A percentile compares a stretch with the other conserved stretches of the same genome.
Evolutionary conservation across 2,888 invertebrate genomes (phyloP).

Genomic region (Mechanitis messenoides): DNA sequence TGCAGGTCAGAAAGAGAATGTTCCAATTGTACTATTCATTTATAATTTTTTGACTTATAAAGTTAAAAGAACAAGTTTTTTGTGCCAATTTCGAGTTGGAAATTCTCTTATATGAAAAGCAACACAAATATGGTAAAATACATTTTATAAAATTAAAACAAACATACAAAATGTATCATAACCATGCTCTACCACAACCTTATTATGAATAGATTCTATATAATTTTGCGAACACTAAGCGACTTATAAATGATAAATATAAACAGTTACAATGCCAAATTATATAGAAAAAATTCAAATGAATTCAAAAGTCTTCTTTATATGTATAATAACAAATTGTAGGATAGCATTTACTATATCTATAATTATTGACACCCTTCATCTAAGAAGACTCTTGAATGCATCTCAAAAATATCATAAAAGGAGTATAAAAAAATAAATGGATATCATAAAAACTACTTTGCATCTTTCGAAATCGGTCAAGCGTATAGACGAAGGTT

Average conservation of each 20-base stretch:
- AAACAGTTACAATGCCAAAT: background rate
- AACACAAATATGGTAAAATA: constrained; percentile 5
- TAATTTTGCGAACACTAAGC: background rate
- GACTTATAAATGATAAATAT: background rate
- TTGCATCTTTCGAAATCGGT: too few species aligned
- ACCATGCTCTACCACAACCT: constrained; percentile 3
- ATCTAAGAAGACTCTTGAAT: too few species aligned
- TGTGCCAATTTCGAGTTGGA: constrained; percentile 6
- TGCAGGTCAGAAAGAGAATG: background rate
- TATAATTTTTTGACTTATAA: background rate
- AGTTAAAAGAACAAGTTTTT: background rate
- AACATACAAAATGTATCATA: constrained; percentile 5
- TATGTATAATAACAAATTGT: too few species aligned
- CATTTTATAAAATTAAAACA: constrained; percentile 6
- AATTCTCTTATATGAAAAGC: constrained; percentile 14
- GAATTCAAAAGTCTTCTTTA: too few species aligned
- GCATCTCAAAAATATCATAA: too few species aligned
- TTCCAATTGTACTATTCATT: constrained; percentile 9
- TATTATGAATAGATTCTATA: background rate
- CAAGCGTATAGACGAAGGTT: too few species aligned
- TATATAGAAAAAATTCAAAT: background rate
- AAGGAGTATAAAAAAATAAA: too few species aligned
- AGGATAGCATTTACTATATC: too few species aligned
- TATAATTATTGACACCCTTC: too few species aligned
- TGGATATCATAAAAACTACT: too few species aligned